phyloP scores from a whole-genome alignment of 1,140 invertebrate genomes.

The Microplitis mediator region DNA sequence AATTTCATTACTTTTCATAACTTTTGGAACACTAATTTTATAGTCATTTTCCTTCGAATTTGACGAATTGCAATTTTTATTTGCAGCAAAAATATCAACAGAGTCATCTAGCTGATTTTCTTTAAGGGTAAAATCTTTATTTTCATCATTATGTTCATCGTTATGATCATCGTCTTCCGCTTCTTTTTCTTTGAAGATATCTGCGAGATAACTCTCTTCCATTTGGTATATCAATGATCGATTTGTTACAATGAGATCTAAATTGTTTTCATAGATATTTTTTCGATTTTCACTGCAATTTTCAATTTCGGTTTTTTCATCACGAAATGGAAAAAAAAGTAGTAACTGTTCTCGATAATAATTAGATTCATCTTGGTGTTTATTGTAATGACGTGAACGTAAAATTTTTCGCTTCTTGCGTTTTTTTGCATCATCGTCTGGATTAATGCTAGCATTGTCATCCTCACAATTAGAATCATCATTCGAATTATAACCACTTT shows the following conservation, averaged over 20 bases:
- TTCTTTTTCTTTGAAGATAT: too few species aligned
- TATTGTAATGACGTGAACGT: background rate
- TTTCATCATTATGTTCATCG: too few species aligned
- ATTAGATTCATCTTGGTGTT: background rate
- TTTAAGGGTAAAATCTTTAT: too few species aligned
- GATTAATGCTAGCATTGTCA: background rate
- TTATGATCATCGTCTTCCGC: too few species aligned
- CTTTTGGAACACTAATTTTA: slow-evolving; percentile 34
- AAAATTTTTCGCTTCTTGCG: background rate
- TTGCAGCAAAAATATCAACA: too few species aligned
- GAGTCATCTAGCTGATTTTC: too few species aligned
- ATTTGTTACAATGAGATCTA: background rate
- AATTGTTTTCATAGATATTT: background rate
- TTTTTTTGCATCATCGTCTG: background rate
- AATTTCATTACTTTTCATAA: background rate
- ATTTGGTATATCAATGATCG: too few species aligned
- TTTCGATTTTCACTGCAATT: background rate
- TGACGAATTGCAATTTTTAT: slow-evolving; percentile 30
- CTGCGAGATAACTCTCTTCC: too few species aligned
- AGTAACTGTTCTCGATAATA: slow-evolving; percentile 5
- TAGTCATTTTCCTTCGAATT: slow-evolving; percentile 42
- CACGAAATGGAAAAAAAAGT: background rate
- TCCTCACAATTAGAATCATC: background rate
- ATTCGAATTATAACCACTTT: background rate
- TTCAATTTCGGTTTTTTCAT: slow-evolving; percentile 1